phyloP scores from a whole-genome alignment of 2,113 vertebrate genomes.

The Spheniscus mendiculus region DNA sequence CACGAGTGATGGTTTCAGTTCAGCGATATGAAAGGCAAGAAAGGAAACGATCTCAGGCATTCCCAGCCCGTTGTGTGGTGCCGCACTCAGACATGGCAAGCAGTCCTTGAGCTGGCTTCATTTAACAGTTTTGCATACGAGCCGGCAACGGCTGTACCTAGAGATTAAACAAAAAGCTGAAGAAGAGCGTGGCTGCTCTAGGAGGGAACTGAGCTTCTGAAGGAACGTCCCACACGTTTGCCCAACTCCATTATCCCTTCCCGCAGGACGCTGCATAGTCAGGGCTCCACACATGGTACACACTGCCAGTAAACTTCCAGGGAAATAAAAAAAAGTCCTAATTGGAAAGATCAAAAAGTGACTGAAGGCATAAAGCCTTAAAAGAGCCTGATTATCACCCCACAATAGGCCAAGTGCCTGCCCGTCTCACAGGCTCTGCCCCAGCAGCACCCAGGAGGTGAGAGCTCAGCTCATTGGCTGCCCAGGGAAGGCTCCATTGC shows the following conservation, averaged over 20 bases:
- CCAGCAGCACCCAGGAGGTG: neutral
- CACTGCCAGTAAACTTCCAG: neutral
- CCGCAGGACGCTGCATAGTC: accelerated
- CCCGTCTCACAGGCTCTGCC: neutral
- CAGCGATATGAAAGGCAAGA: conserved; percentile 73
- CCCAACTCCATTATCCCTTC: neutral
- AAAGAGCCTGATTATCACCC: neutral
- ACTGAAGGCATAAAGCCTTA: neutral
- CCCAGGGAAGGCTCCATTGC: neutral
- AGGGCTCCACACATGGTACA: neutral
- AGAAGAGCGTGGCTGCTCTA: neutral
- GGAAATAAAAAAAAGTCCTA: neutral
- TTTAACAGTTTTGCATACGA: neutral
- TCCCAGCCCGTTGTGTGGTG: conserved; percentile 32
- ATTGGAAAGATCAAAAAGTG: neutral
- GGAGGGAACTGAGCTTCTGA: neutral
- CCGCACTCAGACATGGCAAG: neutral
- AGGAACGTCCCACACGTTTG: neutral
- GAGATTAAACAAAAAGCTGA: neutral
- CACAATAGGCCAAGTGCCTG: accelerated
- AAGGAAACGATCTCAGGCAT: conserved; percentile 47
- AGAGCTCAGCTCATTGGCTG: neutral
- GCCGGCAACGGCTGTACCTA: neutral
- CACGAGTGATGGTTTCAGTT: conserved; percentile 70
- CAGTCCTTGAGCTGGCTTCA: neutral